phyloP scores from a whole-genome alignment of 2,113 vertebrate genomes.

The Ceratotherium simum region DNA sequence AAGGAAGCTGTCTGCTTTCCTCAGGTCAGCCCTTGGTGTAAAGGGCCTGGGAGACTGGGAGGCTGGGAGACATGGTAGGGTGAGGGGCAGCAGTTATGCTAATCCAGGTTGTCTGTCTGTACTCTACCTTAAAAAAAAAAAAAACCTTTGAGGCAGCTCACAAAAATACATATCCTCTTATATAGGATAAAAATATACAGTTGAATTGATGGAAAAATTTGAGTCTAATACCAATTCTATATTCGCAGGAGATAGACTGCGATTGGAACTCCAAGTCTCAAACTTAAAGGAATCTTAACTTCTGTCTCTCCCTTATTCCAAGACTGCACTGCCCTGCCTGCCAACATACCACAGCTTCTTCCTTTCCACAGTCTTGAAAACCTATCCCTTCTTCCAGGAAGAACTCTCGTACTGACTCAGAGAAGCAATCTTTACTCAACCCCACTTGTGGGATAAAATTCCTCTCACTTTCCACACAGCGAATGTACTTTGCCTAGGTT shows the following conservation, averaged over 20 bases:
- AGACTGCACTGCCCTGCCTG: neutral
- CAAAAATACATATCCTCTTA: neutral
- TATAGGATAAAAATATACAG: neutral
- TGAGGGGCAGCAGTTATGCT: neutral
- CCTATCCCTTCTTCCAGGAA: slow-evolving; percentile 5
- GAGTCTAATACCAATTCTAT: neutral
- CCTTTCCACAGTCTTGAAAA: neutral
- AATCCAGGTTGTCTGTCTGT: neutral
- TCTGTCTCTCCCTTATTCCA: neutral
- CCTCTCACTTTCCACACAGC: slow-evolving; percentile 26
- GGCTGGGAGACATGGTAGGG: neutral
- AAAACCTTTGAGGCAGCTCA: neutral
- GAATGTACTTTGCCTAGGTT: slow-evolving; percentile 32
- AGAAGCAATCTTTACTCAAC: slow-evolving; percentile 44
- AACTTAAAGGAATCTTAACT: neutral
- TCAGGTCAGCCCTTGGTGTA: neutral
- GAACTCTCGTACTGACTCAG: neutral
- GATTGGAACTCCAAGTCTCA: neutral
- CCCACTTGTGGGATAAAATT: slow-evolving; percentile 58
- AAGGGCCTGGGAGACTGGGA: neutral
- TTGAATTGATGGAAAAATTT: neutral
- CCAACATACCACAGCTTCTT: neutral
- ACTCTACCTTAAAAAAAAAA: neutral
- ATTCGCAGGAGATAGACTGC: neutral
- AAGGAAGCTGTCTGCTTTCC: neutral